A percentile compares a stretch with the other conserved stretches of the same genome.
Conservation (phyloP, 2,888 invertebrate genomes). For the Ditylenchus weischeri region DNA sequence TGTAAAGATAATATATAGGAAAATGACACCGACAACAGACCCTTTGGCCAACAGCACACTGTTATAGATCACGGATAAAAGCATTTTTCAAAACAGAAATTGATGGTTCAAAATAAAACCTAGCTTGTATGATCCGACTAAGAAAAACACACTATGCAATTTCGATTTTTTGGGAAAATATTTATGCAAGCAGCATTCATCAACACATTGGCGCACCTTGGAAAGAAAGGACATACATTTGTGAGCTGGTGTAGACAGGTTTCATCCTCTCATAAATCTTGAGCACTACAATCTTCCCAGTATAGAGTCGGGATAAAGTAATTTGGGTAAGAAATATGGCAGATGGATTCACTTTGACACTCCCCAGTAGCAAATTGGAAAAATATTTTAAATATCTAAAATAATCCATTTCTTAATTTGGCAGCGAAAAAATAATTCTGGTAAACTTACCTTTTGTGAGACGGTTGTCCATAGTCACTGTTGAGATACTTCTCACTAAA, state of each 20-base stretch:
- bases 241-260: slow-evolving; percentile 81
- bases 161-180: too few species aligned
- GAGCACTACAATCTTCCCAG: slow-evolving; percentile 60
- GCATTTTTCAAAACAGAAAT: too few species aligned
- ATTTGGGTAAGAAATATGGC: slow-evolving; percentile 82
- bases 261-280: slow-evolving; percentile 84
- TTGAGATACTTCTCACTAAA: slow-evolving; percentile 80
- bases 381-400: slow-evolving; percentile 86
- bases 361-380: slow-evolving; percentile 81
- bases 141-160: too few species aligned
- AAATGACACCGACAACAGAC: too few species aligned
- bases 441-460: slow-evolving; percentile 69
- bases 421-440: background rate
- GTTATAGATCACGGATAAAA: too few species aligned
- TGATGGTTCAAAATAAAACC: too few species aligned
- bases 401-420: slow-evolving; percentile 71
- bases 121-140: too few species aligned
- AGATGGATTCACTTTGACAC: slow-evolving; percentile 80
- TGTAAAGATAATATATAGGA: too few species aligned
- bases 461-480: slow-evolving; percentile 69
- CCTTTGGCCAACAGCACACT: too few species aligned
- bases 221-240: slow-evolving; percentile 64
- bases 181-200: too few species aligned
- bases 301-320: slow-evolving; percentile 60
- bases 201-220: too few species aligned